Evolutionary conservation across 2,888 invertebrate genomes (phyloP), one percentile per base, ranked within the genome.

Genomic region (Autographa pulchrina): DNA sequence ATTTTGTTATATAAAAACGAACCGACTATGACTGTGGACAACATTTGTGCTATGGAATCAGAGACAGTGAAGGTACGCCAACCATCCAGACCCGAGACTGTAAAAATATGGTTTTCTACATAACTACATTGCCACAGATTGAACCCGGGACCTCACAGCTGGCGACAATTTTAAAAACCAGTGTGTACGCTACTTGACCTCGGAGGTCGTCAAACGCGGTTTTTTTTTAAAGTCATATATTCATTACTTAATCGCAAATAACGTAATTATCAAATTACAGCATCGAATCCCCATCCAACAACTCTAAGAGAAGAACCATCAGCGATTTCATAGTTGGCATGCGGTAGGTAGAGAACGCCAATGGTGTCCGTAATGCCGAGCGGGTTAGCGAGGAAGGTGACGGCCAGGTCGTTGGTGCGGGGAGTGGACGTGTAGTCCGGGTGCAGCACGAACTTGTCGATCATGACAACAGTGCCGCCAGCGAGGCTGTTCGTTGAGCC

Each of bases 281-380:
- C 75, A 72, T 90, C 90, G 54, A 92, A 93, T 68, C 93, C 93
- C 93, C 93, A 93, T 81, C 93, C 90, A 14, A 91, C 88, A 25
- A 91, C 72, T 58, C 85, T 86, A 25, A 90, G 76, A 0, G 72
- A 9, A 1, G 85, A 78, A 13, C 86, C 88, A 58, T 91, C 91
- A 18, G 88, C 78, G 14, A 93, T 88, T 63, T 61, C 75, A 2
- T 66, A 84, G 38, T 81, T 80, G 13, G 82, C 68, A 0, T 90
- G 89, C 0, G 93, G 93, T 2, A 93, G 83, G 75, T 62, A 92
- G 68, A 92, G 66, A 0, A 89, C 77, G 4, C 82, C 74, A 58
- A 92, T 79, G 11, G 74, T 79, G 56, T 67, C 67, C 62, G 72
- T 86, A 60, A 92, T 81, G 16, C 78, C 77, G 13, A 93, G 71